Evolutionary conservation across 2,113 vertebrate species (phyloP).

Genomic region (Turdus rufiventris): DNA sequence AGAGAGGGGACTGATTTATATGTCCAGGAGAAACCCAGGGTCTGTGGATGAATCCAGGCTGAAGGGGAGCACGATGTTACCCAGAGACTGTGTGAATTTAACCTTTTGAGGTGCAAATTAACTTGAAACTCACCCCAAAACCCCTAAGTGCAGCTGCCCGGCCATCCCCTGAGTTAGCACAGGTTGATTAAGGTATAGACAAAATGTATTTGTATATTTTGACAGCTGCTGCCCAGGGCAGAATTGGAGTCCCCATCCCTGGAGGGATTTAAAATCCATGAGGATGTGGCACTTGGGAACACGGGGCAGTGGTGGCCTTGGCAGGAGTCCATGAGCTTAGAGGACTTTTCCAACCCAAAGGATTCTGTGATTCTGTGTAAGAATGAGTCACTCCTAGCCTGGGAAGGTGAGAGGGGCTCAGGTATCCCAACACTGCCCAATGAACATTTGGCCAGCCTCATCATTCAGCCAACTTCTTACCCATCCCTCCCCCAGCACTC

Average conservation of each 20-base stretch:
- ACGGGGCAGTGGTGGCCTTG: background rate
- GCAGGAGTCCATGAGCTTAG: background rate
- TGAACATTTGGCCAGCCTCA: background rate
- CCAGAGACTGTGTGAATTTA: background rate
- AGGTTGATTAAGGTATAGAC: background rate
- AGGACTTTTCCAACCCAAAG: background rate
- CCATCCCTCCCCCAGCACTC: background rate
- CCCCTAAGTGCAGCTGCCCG: background rate
- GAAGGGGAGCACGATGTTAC: rapidly evolving
- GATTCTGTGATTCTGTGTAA: background rate
- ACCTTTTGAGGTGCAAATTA: background rate
- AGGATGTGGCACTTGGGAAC: background rate
- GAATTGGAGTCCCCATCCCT: background rate
- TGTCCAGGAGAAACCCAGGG: background rate
- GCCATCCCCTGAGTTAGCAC: background rate
- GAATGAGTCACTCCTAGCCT: background rate
- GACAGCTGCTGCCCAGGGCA: background rate
- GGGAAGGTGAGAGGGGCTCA: background rate
- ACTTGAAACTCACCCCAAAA: background rate
- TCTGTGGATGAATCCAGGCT: background rate
- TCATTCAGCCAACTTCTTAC: background rate
- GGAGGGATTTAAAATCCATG: background rate
- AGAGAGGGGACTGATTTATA: background rate
- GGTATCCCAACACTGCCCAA: background rate
- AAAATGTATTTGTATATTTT: background rate